Conservation (phyloP, 92 coral and sea anemone species). For the Epizoanthus fatuus region DNA sequence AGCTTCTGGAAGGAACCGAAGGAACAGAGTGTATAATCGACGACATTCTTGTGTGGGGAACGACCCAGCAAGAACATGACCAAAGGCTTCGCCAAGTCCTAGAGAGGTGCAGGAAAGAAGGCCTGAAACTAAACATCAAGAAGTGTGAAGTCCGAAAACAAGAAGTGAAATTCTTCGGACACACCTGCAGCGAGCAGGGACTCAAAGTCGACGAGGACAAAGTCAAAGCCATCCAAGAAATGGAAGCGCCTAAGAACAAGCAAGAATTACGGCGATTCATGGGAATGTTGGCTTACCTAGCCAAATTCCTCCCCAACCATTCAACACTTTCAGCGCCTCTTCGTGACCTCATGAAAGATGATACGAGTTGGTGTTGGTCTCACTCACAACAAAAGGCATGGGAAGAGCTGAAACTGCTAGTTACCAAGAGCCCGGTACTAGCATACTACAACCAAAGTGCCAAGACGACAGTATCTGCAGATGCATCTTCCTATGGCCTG, state of each 20-base stretch:
- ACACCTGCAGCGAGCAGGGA: constrained; percentile 5
- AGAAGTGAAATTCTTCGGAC: background rate
- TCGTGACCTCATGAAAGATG: background rate
- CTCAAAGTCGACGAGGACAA: background rate
- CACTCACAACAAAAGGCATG: constrained; percentile 5
- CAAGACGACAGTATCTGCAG: too few relatives aligned
- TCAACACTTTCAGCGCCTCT: background rate
- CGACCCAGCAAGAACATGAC: background rate
- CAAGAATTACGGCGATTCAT: constrained; percentile 45
- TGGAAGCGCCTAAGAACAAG: constrained; percentile 28
- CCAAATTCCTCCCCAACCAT: background rate
- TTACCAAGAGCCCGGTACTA: too few relatives aligned
- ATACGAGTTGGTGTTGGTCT: constrained; percentile 6
- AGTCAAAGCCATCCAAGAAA: constrained; percentile 33
- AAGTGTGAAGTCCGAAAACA: background rate
- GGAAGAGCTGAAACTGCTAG: too few relatives aligned
- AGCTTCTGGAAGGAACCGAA: background rate
- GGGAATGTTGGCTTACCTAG: constrained; percentile 30
- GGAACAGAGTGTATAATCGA: background rate
- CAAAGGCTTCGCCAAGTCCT: background rate
- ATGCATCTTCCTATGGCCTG: too few relatives aligned
- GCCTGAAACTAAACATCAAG: background rate
- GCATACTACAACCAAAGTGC: too few relatives aligned
- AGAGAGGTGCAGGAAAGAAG: background rate
- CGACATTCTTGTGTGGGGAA: background rate